These are phyloP conservation scores for Hirtodrosophila cameraria DNA, from an alignment of 2,888 invertebrate genomes.

Conservation along the genomic window DNA sequence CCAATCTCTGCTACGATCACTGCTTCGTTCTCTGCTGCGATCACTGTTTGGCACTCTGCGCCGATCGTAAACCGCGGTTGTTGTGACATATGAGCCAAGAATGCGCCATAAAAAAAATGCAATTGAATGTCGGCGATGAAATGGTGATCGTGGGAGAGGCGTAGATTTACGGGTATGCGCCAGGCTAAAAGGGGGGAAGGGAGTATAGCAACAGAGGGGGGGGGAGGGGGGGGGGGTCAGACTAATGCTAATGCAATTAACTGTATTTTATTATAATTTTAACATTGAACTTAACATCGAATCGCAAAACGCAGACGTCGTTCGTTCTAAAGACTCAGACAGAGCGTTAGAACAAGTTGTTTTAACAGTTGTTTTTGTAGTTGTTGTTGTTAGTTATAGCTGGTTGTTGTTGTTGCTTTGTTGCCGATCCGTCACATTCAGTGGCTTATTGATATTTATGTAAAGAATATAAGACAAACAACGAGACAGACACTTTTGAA, in stretches of 20 bases:
- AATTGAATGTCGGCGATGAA: slow-evolving; percentile 49
- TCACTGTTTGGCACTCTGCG: slow-evolving; percentile 11
- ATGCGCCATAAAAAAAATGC: slow-evolving; percentile 64
- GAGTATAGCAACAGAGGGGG: background rate
- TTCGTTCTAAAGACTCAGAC: slow-evolving; percentile 56
- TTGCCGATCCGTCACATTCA: slow-evolving; percentile 1
- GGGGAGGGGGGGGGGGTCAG: slow-evolving; percentile 28
- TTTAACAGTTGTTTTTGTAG: slow-evolving; percentile 8
- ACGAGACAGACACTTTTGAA: background rate
- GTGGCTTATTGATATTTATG: slow-evolving; percentile 68
- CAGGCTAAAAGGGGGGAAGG: background rate
- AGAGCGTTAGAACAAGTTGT: slow-evolving; percentile 44
- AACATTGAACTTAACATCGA: slow-evolving; percentile 83
- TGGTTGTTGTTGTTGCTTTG: slow-evolving; percentile 2
- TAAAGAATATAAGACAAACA: slow-evolving; percentile 35
- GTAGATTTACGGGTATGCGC: slow-evolving; percentile 1
- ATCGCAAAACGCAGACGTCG: slow-evolving; percentile 46
- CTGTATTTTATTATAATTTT: slow-evolving; percentile 83
- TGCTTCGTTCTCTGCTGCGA: slow-evolving; percentile 10
- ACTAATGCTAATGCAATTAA: slow-evolving; percentile 80
- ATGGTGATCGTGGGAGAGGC: slow-evolving; percentile 48
- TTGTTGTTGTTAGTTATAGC: slow-evolving; percentile 1
- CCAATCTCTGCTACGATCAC: no score
- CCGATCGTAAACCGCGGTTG: slow-evolving; percentile 8
- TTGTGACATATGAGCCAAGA: slow-evolving; percentile 71